Evolutionary conservation across 1,140 invertebrate species (phyloP), one percentile per base, ranked within the genome.

Genomic region (Hylaeus volcanicus): DNA sequence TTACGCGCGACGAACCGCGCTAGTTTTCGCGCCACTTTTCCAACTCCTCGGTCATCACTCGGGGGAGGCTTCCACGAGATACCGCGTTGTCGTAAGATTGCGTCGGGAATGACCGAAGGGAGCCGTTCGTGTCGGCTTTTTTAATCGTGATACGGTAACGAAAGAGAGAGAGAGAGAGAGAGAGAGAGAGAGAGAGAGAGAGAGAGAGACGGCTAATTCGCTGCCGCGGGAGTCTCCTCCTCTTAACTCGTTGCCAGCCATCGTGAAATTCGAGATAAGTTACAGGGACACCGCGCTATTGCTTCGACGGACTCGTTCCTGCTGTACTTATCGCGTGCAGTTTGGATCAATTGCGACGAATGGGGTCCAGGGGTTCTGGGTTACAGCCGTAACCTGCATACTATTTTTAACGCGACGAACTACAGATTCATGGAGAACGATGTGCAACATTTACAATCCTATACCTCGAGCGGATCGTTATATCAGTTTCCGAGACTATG

Each of bases 251-350:
- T 14, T 51, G 43, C 5, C 14, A 37, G 1, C 11, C n/a, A 43
- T n/a, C 11, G 12, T 6, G 12, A 79, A 37, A 55, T 73, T 55
- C 39, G 5, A 79, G 60, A 76, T 76, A 60, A 69, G n/a, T n/a
- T 56, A 56, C 55, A n/a, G 55, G 55, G 55, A 56, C 55, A 56
- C 14, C 6, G 9, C 11, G 51, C 9, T 11, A 51, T 2, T 8
- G 48, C 6, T 51, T 51, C 51, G 51, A 51, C 9, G 11, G 51
- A 9, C 3, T 51, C 48, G 48, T 9, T 5, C 9, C 9, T 9
- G 9, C 2, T 9, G 9, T 11, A 9, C 51, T 51, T 11, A 51
- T 51, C 51, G 51, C 51, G 51, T 51, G 51, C 9, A 11, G 2
- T 51, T 51, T 51, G 2, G 11, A 51, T 3, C 51, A 51, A 51